Base-by-base conservation (phyloP, 2,797 vertebrate genomes). In the Schizopygopsis pylzovi region DNA sequence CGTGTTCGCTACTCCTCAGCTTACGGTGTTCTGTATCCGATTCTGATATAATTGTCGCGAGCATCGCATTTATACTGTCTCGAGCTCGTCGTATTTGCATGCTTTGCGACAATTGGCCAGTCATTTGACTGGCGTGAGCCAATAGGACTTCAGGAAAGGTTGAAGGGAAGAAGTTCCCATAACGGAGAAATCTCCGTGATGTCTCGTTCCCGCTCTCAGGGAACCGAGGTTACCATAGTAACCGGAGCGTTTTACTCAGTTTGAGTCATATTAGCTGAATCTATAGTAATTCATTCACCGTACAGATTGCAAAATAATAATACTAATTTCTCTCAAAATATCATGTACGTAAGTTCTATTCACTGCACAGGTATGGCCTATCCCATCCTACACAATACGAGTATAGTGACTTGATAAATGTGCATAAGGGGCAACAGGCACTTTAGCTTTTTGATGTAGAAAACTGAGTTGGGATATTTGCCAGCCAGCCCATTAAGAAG, bases 401-500 rank as follows among this genome's bases (percentile, higher is more conserved):
- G 79, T 37, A 61, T 43, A 79, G 70, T 75, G 81, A 87, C 65
- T 84, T 75, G 65, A 84, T 56, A 84, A 54, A 87, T 67, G 47
- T 54, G 25, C n/a, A 78, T 70, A 28, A 56, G 25, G 16, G 7
- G 6, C 52, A 84, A 81, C 78, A 84, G 81, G 85, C 84, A 72
- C 83, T 87, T 87, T 88, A 81, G 54, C 68, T 78, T 75, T 88
- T 79, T 78, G 49, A 86, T 80, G 75, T 63, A 86, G 76, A 79
- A 87, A 83, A 80, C 67, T 83, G 75, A 45, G n/a, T 47, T 79
- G 63, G 87, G 86, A 88, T 41, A 25, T 76, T 84, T 77, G 79
- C 87, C 86, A 90, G 82, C 25, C 22, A 72, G 39, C 52, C 89
- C 89, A 88, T 90, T 89, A 88, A 78, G 76, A 73, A 79, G 68